phyloP scores from a whole-genome alignment of 2,797 vertebrate species.

The Ficedula albicollis region DNA sequence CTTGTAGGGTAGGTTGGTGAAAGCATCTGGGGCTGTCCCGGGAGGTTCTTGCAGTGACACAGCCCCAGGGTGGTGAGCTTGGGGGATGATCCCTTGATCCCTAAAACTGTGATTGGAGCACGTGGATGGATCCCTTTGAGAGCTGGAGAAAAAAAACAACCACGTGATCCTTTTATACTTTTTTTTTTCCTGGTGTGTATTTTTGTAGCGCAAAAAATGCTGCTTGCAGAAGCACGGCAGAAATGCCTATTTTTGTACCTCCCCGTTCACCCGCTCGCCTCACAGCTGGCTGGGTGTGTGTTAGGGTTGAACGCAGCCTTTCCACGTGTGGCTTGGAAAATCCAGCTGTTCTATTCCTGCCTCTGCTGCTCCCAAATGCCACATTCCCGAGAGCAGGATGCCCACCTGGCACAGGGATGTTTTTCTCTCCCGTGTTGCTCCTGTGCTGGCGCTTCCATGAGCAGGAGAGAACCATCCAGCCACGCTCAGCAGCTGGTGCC shows the following conservation, averaged over 20 bases:
- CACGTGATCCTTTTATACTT: background rate
- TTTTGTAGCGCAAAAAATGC: background rate
- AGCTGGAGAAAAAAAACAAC: background rate
- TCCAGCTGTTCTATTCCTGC: background rate
- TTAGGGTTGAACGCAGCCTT: background rate
- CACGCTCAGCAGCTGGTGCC: background rate
- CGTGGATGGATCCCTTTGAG: background rate
- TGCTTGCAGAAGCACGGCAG: background rate
- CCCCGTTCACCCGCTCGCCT: background rate
- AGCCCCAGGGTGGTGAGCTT: background rate
- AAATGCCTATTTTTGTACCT: slow-evolving; percentile 6
- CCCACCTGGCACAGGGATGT: background rate
- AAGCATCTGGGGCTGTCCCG: background rate
- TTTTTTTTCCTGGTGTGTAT: background rate
- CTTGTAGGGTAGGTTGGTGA: background rate
- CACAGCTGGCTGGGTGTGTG: background rate
- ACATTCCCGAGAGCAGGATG: background rate
- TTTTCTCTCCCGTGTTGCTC: background rate
- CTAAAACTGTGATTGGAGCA: background rate
- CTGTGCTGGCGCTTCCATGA: background rate
- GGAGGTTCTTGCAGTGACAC: fast-evolving
- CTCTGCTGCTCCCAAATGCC: background rate
- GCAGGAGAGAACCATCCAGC: background rate
- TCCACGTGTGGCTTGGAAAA: background rate
- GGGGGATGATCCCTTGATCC: background rate